Evolutionary conservation across 1,140 invertebrate genomes (phyloP).

Genomic region (Coenobita brevimanus): DNA sequence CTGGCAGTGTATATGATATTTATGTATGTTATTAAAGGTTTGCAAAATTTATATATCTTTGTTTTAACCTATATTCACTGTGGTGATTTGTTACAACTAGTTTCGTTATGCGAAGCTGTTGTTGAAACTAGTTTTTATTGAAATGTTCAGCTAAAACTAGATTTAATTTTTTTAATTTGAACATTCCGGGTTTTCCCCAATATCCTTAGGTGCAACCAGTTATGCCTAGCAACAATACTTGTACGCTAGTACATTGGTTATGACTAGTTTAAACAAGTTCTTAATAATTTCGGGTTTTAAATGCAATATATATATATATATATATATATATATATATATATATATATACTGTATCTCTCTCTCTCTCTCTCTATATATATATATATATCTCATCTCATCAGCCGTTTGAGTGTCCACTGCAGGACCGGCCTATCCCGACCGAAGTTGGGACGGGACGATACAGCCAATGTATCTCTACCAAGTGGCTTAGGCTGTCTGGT

Average conservation of each 20-base stretch:
- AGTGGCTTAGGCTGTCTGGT: no score
- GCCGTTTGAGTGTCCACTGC: no score
- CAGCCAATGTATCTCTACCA: no score
- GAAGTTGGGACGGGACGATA: no score
- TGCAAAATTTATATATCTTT: no score
- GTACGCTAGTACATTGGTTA: background rate
- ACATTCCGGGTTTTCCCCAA: no score
- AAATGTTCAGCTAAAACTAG: no score
- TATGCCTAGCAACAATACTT: conserved; percentile 4
- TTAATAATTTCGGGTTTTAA: conserved; percentile 4
- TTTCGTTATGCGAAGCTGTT: background rate
- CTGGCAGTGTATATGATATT: no score
- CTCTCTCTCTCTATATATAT: conserved; percentile 21
- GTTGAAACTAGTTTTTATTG: conserved; percentile 2
- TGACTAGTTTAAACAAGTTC: background rate
- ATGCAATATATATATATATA: conserved; percentile 36
- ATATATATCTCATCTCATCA: no score
- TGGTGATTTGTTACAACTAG: conserved; percentile 1
- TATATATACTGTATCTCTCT: conserved; percentile 24
- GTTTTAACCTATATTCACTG: background rate
- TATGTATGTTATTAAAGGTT: no score
- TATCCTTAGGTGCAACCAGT: conserved; percentile 15
- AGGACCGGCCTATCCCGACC: no score
- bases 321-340: conserved; percentile 40
- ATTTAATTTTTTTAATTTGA: no score